These are phyloP conservation scores for Platerodrilus igneus DNA, from an alignment of 2,888 invertebrate species.

Conservation along the genomic window DNA sequence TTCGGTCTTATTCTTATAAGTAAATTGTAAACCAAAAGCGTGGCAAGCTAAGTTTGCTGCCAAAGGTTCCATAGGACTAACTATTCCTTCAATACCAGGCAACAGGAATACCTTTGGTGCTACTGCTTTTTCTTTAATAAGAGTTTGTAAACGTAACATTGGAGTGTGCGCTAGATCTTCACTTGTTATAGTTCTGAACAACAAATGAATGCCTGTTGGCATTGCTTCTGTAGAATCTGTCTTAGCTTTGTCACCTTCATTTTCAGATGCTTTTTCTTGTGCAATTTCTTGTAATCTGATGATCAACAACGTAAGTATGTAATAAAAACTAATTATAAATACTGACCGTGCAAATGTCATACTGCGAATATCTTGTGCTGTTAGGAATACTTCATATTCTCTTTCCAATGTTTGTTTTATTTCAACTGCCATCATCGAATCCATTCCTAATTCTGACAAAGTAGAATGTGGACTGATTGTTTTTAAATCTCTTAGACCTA, in stretches of 20 bases:
- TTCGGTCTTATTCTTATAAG: slow-evolving; percentile 42
- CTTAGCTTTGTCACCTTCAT: slow-evolving; percentile 9
- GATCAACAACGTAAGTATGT: slow-evolving; percentile 1
- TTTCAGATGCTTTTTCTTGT: slow-evolving; percentile 50
- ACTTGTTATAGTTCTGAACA: slow-evolving; percentile 60
- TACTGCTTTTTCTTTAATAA: slow-evolving; percentile 11
- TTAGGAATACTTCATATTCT: slow-evolving; percentile 81
- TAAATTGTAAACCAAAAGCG: slow-evolving; percentile 54
- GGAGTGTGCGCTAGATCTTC: slow-evolving; percentile 54
- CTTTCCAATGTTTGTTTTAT: slow-evolving; percentile 89
- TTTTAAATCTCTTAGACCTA: slow-evolving; percentile 63
- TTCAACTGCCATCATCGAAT: slow-evolving; percentile 96
- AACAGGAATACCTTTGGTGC: slow-evolving; percentile 54
- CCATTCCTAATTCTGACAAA: slow-evolving; percentile 90
- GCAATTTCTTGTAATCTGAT: slow-evolving; percentile 53
- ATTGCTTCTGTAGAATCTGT: slow-evolving; percentile 13
- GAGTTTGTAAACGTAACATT: slow-evolving; percentile 40
- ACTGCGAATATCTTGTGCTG: slow-evolving; percentile 79
- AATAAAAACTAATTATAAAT: background rate
- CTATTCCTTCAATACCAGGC: slow-evolving; percentile 67
- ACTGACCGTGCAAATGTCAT: slow-evolving; percentile 67
- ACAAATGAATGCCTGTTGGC: slow-evolving; percentile 51
- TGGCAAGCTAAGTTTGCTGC: slow-evolving; percentile 52
- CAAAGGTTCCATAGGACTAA: slow-evolving; percentile 51
- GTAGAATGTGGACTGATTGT: slow-evolving; percentile 65